phyloP scores from a whole-genome alignment of 2,797 vertebrate species.

The Mormyrops boulengeri region DNA sequence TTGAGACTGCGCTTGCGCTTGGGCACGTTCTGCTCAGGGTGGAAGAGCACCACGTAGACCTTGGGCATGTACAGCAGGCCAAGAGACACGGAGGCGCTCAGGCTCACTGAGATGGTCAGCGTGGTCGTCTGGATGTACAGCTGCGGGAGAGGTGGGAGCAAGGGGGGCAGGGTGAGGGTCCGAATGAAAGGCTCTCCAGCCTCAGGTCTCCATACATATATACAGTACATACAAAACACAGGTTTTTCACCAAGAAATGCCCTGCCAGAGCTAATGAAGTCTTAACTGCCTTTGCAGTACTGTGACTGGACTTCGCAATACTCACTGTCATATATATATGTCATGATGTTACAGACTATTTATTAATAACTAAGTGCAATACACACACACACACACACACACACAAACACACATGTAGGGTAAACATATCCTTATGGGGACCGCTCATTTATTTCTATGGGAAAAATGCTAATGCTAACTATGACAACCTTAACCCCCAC shows the following conservation, averaged over 20 bases:
- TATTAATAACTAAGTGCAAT: not conserved
- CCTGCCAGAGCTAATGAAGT: not conserved
- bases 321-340: not conserved
- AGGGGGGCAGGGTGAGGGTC: not conserved
- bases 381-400: too few relatives aligned
- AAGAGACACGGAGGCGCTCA: constrained; percentile 91
- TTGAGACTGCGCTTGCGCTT: constrained; percentile 95
- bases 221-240: not conserved
- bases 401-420: too few relatives aligned
- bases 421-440: too few relatives aligned
- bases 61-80: constrained; percentile 98
- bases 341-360: not conserved
- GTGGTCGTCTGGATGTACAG: constrained; percentile 96
- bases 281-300: not conserved
- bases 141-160: constrained; percentile 48
- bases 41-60: constrained; percentile 93
- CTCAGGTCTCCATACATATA: not conserved
- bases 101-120: constrained; percentile 89
- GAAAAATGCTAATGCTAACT: too few relatives aligned
- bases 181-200: constrained; percentile 5
- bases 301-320: not conserved
- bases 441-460: too few relatives aligned
- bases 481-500: too few relatives aligned
- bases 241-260: not conserved
- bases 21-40: constrained; percentile 92